These are phyloP conservation scores for Plectrocnemia conspersa DNA, from an alignment of 1,140 invertebrate genomes.

Conservation along the genomic window DNA sequence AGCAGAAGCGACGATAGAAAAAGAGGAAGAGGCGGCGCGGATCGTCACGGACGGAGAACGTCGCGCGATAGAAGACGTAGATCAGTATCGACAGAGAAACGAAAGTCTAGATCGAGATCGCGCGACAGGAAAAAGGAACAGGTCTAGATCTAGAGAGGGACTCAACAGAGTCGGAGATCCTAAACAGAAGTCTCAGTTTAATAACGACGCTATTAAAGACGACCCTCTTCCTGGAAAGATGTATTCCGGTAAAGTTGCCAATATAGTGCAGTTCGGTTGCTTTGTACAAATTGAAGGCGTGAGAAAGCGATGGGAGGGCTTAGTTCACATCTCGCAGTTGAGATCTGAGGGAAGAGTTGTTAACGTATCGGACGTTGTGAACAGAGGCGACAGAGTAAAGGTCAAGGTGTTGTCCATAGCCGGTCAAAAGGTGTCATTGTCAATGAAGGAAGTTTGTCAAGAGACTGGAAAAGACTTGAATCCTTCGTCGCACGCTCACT, in stretches of 20 bases:
- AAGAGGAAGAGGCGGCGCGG: conserved; percentile 39
- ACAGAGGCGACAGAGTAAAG: conserved; percentile 86
- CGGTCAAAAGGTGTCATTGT: conserved; percentile 92
- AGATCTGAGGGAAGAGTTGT: conserved; percentile 89
- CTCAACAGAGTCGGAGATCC: conserved; percentile 30
- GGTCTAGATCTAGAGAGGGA: conserved; percentile 37
- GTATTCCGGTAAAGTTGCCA: conserved; percentile 91
- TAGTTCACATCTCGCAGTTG: conserved; percentile 97
- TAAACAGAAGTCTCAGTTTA: conserved; percentile 35
- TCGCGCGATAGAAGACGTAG: conserved; percentile 35
- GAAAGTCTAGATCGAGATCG: conserved; percentile 42
- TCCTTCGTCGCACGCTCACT: conserved; percentile 64
- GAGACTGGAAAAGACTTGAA: conserved; percentile 92
- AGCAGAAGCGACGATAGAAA: conserved; percentile 38
- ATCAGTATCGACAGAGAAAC: conserved; percentile 41
- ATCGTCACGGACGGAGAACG: conserved; percentile 39
- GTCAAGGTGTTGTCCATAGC: conserved; percentile 87
- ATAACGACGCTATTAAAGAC: conserved; percentile 53
- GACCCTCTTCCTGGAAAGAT: conserved; percentile 70
- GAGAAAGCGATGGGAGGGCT: conserved; percentile 82
- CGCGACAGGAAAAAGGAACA: conserved; percentile 42
- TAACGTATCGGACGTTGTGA: conserved; percentile 91
- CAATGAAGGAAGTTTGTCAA: conserved; percentile 99
- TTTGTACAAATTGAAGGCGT: conserved; percentile 95
- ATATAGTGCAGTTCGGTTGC: conserved; percentile 95